Base-by-base conservation (phyloP, 1,140 invertebrate species). In the Lutraria rhynchaena region DNA sequence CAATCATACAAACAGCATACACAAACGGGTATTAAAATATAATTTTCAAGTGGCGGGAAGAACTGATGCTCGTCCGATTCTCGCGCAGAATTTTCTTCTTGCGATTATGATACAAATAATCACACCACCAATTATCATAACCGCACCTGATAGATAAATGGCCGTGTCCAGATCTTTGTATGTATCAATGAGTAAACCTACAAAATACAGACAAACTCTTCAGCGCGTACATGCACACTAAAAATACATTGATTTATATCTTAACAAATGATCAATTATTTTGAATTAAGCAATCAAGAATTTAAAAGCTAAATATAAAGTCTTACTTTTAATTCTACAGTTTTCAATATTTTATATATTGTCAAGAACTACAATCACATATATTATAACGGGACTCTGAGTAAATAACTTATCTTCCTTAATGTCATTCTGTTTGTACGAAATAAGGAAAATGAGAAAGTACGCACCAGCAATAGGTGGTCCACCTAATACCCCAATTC, bases 401-500 rank as follows among this genome's bases (percentile, higher is more conserved):
- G n/a, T n/a, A n/a, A n/a, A n/a, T n/a, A n/a, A n/a, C n/a, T n/a
- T n/a, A n/a, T n/a, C n/a, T n/a, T n/a, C n/a, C n/a, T n/a, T n/a
- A n/a, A n/a, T n/a, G n/a, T n/a, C n/a, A n/a, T n/a, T n/a, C n/a
- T n/a, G n/a, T n/a, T 7, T 35, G 13, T 2, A 31, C 19, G 31
- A 27, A 63, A 31, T 27, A 5, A 29, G 17, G 15, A 22, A 37
- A 33, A 51, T 35, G 33, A n/a, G n/a, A 22, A 24, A 19, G 33
- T 46, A 87, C 85, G 60, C 80, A 91, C 90, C 89, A 82, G 88
- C 89, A 1, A 89, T 9, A 13, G 87, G 86, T 41, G 90, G 90
- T 63, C 89, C 89, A 49, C 85, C 35, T 27, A 89, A 87, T 51
- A 82, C 70, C 31, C 90, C 90, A 29, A 90, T 44, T 22, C 90